Percentiles rank a stretch among this genome's conserved stretches.
phyloP scores from a whole-genome alignment of 2,888 invertebrate genomes.

The Lochmaea crataegi region DNA sequence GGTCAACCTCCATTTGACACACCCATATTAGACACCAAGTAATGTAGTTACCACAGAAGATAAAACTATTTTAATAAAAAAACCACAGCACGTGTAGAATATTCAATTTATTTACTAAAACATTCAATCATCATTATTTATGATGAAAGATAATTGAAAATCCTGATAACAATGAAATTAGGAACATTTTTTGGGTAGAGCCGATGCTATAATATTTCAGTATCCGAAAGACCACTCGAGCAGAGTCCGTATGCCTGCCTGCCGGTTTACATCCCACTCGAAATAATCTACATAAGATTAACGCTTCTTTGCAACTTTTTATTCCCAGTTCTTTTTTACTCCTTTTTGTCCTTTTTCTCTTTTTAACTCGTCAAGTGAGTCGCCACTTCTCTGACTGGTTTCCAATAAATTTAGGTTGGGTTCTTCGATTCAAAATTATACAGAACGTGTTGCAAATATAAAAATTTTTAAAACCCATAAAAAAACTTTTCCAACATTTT shows the following conservation, averaged over 20 bases:
- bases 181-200: neutral
- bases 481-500: neutral
- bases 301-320: conserved; percentile 34
- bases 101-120: no score
- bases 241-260: conserved; percentile 35
- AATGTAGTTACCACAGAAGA: no score
- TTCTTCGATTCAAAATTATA: conserved; percentile 21
- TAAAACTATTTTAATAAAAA: no score
- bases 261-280: conserved; percentile 41
- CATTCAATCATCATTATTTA: no score
- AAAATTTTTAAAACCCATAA: neutral
- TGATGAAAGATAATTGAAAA: no score
- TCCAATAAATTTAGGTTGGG: conserved; percentile 14
- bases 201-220: neutral
- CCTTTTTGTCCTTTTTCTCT: conserved; percentile 12
- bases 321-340: conserved; percentile 18
- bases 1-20: no score
- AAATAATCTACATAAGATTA: conserved; percentile 47
- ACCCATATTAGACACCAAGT: no score
- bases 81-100: no score
- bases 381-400: conserved; percentile 38
- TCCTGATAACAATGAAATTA: no score
- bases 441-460: neutral
- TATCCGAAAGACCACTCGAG: conserved; percentile 45
- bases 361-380: conserved; percentile 7